phyloP scores from a whole-genome alignment of 92 coral and sea anemone genomes.

The Desmophyllum pertusum region DNA sequence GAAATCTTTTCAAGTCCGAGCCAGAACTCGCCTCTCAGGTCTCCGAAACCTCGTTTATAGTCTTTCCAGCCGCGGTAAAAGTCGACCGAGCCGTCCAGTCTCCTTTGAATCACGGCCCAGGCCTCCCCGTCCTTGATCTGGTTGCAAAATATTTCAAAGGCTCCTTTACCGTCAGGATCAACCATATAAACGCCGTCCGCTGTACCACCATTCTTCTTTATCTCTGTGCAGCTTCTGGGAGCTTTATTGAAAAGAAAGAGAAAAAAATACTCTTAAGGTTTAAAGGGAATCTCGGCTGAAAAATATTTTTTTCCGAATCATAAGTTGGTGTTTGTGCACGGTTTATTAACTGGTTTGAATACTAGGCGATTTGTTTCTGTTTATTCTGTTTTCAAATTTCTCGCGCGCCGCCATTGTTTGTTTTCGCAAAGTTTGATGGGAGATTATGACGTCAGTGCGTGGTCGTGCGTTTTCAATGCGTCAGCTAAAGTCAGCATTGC shows the following conservation, averaged over 20 bases:
- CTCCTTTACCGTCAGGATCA: constrained; percentile 28
- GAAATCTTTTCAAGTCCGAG: constrained; percentile 29
- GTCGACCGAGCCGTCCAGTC: constrained; percentile 43
- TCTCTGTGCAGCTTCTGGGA: constrained; percentile 26
- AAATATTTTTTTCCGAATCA: too few relatives aligned
- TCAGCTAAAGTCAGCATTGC: too few relatives aligned
- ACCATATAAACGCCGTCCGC: constrained; percentile 28
- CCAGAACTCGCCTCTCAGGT: constrained; percentile 26
- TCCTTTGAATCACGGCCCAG: constrained; percentile 36
- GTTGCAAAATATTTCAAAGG: constrained; percentile 21
- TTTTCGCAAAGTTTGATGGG: too few relatives aligned
- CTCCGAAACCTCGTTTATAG: constrained; percentile 33
- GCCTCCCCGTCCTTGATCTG: constrained; percentile 1
- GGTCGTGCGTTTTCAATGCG: too few relatives aligned
- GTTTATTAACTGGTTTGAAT: too few relatives aligned
- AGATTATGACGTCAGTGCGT: too few relatives aligned
- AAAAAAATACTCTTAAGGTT: background rate
- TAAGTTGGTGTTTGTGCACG: too few relatives aligned
- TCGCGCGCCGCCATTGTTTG: too few relatives aligned
- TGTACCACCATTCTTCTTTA: background rate
- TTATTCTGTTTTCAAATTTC: too few relatives aligned
- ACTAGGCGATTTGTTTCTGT: too few relatives aligned
- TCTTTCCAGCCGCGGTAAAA: constrained; percentile 39
- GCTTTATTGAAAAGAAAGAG: constrained; percentile 1
- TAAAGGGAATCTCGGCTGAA: too few relatives aligned